Conservation (phyloP, 2,797 vertebrate species). For the Coreius guichenoti region DNA sequence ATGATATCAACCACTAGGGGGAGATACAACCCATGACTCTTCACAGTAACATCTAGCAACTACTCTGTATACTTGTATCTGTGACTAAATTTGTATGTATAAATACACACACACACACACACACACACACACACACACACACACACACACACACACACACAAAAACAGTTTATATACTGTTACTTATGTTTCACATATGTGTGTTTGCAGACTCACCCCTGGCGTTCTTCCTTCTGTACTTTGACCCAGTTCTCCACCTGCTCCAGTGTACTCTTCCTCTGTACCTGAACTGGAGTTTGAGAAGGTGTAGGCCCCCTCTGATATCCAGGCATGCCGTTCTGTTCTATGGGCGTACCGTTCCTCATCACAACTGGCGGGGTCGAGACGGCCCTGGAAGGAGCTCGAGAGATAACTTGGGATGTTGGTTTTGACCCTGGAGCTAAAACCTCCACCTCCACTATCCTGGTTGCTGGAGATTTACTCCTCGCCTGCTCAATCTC, state of each 20-base stretch:
- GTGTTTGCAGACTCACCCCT: constrained; percentile 68
- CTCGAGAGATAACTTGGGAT: constrained; percentile 68
- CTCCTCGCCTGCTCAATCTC: constrained; percentile 26
- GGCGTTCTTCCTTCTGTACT: constrained; percentile 85
- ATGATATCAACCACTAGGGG: constrained; percentile 11
- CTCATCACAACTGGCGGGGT: constrained; percentile 75
- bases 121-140: too few relatives aligned
- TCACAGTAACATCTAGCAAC: neutral
- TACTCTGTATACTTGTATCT: neutral
- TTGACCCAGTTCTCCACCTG: constrained; percentile 93
- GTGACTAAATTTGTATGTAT: neutral
- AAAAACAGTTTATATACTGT: too few relatives aligned
- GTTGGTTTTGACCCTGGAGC: constrained; percentile 29
- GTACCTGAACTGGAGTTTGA: constrained; percentile 79
- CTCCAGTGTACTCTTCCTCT: constrained; percentile 84
- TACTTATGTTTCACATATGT: too few relatives aligned
- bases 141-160: too few relatives aligned
- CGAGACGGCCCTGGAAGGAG: constrained; percentile 69
- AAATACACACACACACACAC: neutral
- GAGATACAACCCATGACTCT: neutral
- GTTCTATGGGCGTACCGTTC: constrained; percentile 86
- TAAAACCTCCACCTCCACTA: constrained; percentile 64
- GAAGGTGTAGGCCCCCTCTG: constrained; percentile 78
- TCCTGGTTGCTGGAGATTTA: constrained; percentile 27
- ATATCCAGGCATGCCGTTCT: constrained; percentile 85